Evolutionary conservation across 2,113 vertebrate species (phyloP), one percentile per base, ranked within the genome.

Genomic region (Larimichthys polyactis): DNA sequence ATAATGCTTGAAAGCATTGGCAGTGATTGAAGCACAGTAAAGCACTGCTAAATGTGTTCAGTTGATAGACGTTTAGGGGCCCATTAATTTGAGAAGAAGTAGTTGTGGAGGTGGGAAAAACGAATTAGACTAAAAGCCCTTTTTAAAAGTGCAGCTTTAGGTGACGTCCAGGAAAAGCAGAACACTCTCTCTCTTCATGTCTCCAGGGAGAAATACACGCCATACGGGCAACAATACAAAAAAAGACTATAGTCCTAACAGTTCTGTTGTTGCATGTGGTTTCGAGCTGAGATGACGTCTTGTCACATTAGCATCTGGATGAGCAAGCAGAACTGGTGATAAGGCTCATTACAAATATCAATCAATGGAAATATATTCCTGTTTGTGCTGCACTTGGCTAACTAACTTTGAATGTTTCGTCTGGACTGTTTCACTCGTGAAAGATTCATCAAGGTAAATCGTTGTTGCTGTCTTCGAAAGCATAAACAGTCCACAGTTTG

Each of bases 71-170:
- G 59, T 90, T 93, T 85, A 91, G 89, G 80, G 84, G 78, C 82
- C 88, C 86, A 93, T 93, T 94, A 87, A 91, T 92, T 93, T 91
- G 65, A 92, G 80, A 85, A 86, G 84, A 59, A 89, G 83, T 84
- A 81, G 82, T 87, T 87, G 82, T 90, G 89, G 87, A 90, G 85
- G 89, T 88, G 85, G 86, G 84, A 81, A 88, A 88, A 94, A 91
- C 46, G 68, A 94, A 92, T 92, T 90, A 91, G 74, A 92, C 90
- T 93, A 93, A 95, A 93, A 94, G 92, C 91, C 75, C 73, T 92
- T 92, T 92, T 92, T 92, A 73, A 90, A 87, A 84, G 87, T 83
- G 76, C 52, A 55, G 81, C 90, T 88, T 79, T 72, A 86, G 83
- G 78, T 83, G 89, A 90, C 74, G 58, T 81, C 71, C 79, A 82